Base-by-base conservation (phyloP, 2,113 vertebrate species). In the Myotis brandtii region DNA sequence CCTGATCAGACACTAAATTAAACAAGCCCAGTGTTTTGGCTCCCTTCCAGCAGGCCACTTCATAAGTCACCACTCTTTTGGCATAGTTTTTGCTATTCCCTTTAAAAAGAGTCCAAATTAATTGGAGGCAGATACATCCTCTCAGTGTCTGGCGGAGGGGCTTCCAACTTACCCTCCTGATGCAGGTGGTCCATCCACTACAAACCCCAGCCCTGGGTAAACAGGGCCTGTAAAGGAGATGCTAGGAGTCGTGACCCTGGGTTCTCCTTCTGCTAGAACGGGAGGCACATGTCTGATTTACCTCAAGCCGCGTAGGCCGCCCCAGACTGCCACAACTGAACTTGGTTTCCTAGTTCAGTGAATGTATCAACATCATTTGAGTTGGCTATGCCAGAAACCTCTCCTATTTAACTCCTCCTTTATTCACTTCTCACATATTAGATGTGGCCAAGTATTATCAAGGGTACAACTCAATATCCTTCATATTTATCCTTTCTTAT, bases 211-310 rank as follows among this genome's bases (percentile, higher is more conserved):
- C 46, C 94, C 90, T 96, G 9, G 37, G 20, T 73, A 54, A 86
- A 86, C 32, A 80, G 69, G 91, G 75, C 37, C 77, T 80, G 32
- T 67, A 90, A 80, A 88, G 92, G 94, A 97, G 89, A 91, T 95
- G 93, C 91, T 96, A 37, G 95, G 83, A 91, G 94, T 95, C 89
- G 62, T 96, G 96, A 96, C 95, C 94, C 97, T 97, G 90, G 93
- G 48, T 80, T 83, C 34, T 96, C 77, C 66, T 14, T 96, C 84
- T 97, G 93, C 95, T 96, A 79, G 94, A 96, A 96, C 80, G 95
- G 93, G 6, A 97, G 93, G 59, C 89, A 95, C 94, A 83, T 95
- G 92, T 92, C 84, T 97, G 84, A 97, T 97, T 94, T 88, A 89
- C 88, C 54, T 54, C 59, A 82, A 27, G 52, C 40, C 86, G 9